Conservation (phyloP, 2,113 vertebrate species). For the Plotosus lineatus region DNA sequence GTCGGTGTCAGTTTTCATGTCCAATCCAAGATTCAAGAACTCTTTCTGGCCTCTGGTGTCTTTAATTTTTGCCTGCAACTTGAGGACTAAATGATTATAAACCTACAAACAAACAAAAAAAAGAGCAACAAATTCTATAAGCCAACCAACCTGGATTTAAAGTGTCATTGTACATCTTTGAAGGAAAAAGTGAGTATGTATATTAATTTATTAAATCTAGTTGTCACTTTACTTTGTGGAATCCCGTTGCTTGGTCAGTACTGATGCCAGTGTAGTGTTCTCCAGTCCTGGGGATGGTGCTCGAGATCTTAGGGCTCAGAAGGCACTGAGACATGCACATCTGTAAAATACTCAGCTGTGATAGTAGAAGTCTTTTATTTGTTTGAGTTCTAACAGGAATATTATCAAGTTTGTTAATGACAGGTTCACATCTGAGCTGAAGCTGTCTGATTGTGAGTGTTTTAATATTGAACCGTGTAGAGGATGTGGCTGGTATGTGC, state of each 20-base stretch:
- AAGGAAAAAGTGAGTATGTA: slow-evolving; percentile 75
- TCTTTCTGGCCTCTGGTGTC: slow-evolving; percentile 41
- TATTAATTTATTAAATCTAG: slow-evolving; percentile 99
- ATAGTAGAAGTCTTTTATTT: slow-evolving; percentile 43
- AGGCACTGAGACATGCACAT: neutral
- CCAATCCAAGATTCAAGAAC: slow-evolving; percentile 64
- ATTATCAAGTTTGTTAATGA: slow-evolving; percentile 26
- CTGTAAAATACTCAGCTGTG: slow-evolving; percentile 27
- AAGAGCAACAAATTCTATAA: slow-evolving; percentile 38
- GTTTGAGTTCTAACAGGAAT: slow-evolving; percentile 40
- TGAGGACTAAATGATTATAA: slow-evolving; percentile 57
- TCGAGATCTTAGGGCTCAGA: neutral
- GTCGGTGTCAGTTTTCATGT: slow-evolving; percentile 57
- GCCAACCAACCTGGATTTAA: slow-evolving; percentile 75
- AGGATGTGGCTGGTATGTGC: slow-evolving; percentile 13
- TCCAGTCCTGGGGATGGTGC: slow-evolving; percentile 3
- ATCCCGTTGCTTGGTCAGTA: slow-evolving; percentile 52
- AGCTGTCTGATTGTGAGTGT: slow-evolving; percentile 10
- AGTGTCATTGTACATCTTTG: slow-evolving; percentile 90
- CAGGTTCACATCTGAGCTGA: slow-evolving; percentile 11
- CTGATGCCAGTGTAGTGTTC: slow-evolving; percentile 33
- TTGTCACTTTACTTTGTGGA: slow-evolving; percentile 83
- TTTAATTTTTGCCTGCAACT: slow-evolving; percentile 33
- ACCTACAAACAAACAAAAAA: slow-evolving; percentile 70
- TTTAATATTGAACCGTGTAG: slow-evolving; percentile 22